Percentiles rank a stretch among this genome's conserved stretches.
Conservation (phyloP, 2,797 vertebrate species). For the Hypotaenidia philippensis region DNA sequence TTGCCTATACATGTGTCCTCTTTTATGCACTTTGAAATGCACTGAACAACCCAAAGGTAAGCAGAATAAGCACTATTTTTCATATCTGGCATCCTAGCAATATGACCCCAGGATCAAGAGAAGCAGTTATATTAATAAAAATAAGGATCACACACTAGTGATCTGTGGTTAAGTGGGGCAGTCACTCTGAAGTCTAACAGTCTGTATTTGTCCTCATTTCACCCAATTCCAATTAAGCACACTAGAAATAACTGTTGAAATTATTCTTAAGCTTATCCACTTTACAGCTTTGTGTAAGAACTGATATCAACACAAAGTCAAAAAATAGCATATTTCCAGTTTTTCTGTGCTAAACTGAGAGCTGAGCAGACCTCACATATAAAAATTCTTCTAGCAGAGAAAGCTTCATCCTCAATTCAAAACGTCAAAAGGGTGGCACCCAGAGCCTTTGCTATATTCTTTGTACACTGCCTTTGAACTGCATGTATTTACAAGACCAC, state of each 20-base stretch:
- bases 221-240: slow-evolving; percentile 36
- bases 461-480: background rate
- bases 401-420: background rate
- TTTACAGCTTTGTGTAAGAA: slow-evolving; percentile 9
- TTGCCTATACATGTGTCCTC: background rate
- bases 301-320: background rate
- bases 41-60: background rate
- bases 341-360: slow-evolving; percentile 9
- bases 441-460: background rate
- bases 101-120: background rate
- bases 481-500: background rate
- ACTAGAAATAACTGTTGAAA: slow-evolving; percentile 29
- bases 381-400: background rate
- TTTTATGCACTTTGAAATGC: background rate
- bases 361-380: background rate
- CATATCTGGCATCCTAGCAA: background rate
- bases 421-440: background rate
- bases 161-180: background rate
- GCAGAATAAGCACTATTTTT: background rate
- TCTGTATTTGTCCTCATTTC: slow-evolving; percentile 16
- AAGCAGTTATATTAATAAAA: background rate
- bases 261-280: slow-evolving; percentile 16
- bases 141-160: background rate
- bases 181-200: background rate
- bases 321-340: slow-evolving; percentile 12